Evolutionary conservation across 1,140 invertebrate species (phyloP).

Genomic region (Drosophila mayri): DNA sequence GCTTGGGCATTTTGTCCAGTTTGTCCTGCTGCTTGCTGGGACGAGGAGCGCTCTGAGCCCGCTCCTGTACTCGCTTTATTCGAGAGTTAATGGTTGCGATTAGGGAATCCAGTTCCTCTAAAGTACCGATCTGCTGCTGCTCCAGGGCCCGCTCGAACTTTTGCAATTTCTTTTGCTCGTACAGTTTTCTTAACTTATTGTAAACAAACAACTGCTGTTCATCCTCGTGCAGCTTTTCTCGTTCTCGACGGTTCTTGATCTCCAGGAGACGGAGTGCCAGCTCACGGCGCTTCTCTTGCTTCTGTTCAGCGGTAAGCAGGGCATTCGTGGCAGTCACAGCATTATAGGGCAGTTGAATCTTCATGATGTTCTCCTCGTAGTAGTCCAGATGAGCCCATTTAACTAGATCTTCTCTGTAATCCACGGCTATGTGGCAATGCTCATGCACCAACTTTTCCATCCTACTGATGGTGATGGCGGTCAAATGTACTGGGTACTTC

Average conservation of each 20-base stretch:
- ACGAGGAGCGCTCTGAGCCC: slow-evolving; percentile 27
- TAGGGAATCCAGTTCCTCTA: slow-evolving; percentile 88
- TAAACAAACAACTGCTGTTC: slow-evolving; percentile 94
- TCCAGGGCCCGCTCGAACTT: slow-evolving; percentile 86
- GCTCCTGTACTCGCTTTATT: slow-evolving; percentile 89
- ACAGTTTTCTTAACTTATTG: slow-evolving; percentile 86
- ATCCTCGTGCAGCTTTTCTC: slow-evolving; percentile 93
- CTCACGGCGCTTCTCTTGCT: slow-evolving; percentile 93
- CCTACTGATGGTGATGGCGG: slow-evolving; percentile 93
- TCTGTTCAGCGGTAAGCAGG: slow-evolving; percentile 90
- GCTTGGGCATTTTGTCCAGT: slow-evolving; percentile 85
- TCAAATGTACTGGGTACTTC: slow-evolving; percentile 96
- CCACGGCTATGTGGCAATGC: slow-evolving; percentile 91
- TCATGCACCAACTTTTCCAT: slow-evolving; percentile 95
- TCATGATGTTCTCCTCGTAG: slow-evolving; percentile 93
- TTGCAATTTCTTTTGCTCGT: slow-evolving; percentile 67
- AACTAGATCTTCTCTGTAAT: slow-evolving; percentile 92
- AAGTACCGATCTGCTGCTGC: slow-evolving; percentile 87
- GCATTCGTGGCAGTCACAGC: slow-evolving; percentile 79
- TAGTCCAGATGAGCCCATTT: slow-evolving; percentile 93
- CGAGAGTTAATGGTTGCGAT: slow-evolving; percentile 90
- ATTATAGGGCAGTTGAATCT: slow-evolving; percentile 93
- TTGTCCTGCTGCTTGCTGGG: slow-evolving; percentile 68
- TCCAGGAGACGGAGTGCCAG: slow-evolving; percentile 92
- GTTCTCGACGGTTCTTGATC: slow-evolving; percentile 93